phyloP scores from a whole-genome alignment of 2,797 vertebrate genomes.

The Phaenicophaeus curvirostris region DNA sequence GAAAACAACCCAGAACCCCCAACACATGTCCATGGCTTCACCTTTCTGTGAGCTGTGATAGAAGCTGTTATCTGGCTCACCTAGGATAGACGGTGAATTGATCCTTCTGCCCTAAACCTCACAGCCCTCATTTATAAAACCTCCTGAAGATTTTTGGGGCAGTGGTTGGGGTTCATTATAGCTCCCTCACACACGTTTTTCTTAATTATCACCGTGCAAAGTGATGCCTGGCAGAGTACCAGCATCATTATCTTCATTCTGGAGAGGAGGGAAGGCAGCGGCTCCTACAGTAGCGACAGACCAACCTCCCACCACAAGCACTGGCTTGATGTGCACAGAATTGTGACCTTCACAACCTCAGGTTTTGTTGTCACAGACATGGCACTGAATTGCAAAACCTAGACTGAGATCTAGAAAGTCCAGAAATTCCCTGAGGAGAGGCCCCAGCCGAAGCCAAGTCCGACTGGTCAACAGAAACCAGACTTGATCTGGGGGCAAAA shows the following conservation, averaged over 20 bases:
- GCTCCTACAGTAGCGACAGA: accelerated
- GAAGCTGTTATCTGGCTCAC: not conserved
- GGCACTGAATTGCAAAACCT: not conserved
- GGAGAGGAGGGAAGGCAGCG: not conserved
- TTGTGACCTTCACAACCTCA: not conserved
- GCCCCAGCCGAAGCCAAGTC: not conserved
- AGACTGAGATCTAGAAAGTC: not conserved
- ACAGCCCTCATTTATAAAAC: not conserved
- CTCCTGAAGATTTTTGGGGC: accelerated
- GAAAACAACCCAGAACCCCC: not conserved
- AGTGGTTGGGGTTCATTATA: not conserved
- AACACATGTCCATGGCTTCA: accelerated
- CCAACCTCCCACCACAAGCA: not conserved
- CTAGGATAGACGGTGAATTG: not conserved
- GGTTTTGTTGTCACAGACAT: not conserved
- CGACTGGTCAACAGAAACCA: not conserved
- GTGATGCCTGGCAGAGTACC: accelerated
- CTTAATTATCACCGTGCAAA: not conserved
- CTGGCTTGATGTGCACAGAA: accelerated
- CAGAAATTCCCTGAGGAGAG: not conserved
- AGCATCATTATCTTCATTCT: not conserved
- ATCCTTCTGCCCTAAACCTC: not conserved
- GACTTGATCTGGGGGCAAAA: not conserved
- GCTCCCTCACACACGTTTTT: accelerated
- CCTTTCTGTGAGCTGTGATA: not conserved